A percentile compares a stretch with the other conserved stretches of the same genome.
Evolutionary conservation across 2,888 invertebrate species (phyloP).

Genomic region (Alviniconcha strummeri): DNA sequence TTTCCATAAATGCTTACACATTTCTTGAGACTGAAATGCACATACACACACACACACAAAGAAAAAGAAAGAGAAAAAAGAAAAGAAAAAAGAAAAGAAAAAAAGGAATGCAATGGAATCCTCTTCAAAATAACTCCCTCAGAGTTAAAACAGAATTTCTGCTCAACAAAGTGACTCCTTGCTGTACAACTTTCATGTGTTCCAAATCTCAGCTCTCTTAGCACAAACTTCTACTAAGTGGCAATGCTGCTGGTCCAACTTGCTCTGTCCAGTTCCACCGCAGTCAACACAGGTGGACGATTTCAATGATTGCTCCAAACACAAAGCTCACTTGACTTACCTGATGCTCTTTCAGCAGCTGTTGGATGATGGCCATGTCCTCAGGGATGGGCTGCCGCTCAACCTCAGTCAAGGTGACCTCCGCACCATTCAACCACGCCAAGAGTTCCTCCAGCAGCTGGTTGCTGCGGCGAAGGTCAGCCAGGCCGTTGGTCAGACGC

Average conservation of each 20-base stretch:
- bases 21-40: not conserved
- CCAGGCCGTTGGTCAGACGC: slow-evolving; percentile 88
- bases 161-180: too few species aligned
- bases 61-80: not conserved
- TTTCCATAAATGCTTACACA: not conserved
- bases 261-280: too few species aligned
- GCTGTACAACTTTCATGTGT: too few species aligned
- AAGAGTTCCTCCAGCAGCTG: slow-evolving; percentile 93
- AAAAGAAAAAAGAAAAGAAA: too few species aligned
- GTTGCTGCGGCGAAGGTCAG: slow-evolving; percentile 86
- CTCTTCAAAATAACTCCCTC: too few species aligned
- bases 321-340: slow-evolving; percentile 42
- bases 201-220: too few species aligned
- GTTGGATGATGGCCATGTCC: slow-evolving; percentile 90
- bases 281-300: too few species aligned
- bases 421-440: slow-evolving; percentile 93
- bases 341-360: slow-evolving; percentile 70
- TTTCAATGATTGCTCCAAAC: too few species aligned
- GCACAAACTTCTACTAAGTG: too few species aligned
- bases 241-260: too few species aligned
- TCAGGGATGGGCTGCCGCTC: slow-evolving; percentile 93
- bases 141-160: too few species aligned
- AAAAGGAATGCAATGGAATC: too few species aligned
- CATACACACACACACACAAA: not conserved
- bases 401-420: slow-evolving; percentile 86